Evolutionary conservation across 2,113 vertebrate species (phyloP).

Genomic region (Agapornis roseicollis): DNA sequence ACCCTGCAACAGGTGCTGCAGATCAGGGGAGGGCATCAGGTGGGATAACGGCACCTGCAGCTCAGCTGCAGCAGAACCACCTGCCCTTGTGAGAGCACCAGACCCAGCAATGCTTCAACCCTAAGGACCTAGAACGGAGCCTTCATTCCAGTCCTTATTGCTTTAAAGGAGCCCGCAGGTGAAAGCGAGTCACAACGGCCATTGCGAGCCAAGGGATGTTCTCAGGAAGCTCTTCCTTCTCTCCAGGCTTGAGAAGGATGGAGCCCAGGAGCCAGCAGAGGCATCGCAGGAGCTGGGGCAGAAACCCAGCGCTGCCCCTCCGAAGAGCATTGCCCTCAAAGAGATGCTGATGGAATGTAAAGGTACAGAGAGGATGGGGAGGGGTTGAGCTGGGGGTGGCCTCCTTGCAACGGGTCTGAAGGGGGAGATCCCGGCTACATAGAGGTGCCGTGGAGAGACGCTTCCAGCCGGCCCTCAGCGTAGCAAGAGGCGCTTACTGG

Average conservation of each 20-base stretch:
- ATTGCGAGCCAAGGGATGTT: fast-evolving
- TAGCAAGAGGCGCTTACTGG: neutral
- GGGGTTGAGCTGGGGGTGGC: fast-evolving
- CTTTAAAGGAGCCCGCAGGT: neutral
- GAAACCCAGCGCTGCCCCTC: neutral
- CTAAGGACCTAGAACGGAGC: neutral
- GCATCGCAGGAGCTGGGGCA: fast-evolving
- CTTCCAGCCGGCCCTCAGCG: neutral
- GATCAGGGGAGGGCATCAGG: neutral
- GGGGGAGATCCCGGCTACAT: too few relatives aligned
- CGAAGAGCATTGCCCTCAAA: neutral
- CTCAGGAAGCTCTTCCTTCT: neutral
- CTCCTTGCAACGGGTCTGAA: neutral
- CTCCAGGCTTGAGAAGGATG: neutral
- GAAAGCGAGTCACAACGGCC: fast-evolving
- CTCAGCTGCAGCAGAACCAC: neutral
- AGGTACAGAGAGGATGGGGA: neutral
- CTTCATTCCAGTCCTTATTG: neutral
- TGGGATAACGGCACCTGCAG: neutral
- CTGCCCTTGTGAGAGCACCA: neutral
- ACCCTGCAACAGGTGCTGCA: neutral
- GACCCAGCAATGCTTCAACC: neutral
- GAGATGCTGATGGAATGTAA: neutral
- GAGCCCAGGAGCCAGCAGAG: fast-evolving
- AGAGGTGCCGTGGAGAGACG: neutral